Base-by-base conservation (phyloP, 23 tunicate genomes). In the Aplidium turbinatum region DNA sequence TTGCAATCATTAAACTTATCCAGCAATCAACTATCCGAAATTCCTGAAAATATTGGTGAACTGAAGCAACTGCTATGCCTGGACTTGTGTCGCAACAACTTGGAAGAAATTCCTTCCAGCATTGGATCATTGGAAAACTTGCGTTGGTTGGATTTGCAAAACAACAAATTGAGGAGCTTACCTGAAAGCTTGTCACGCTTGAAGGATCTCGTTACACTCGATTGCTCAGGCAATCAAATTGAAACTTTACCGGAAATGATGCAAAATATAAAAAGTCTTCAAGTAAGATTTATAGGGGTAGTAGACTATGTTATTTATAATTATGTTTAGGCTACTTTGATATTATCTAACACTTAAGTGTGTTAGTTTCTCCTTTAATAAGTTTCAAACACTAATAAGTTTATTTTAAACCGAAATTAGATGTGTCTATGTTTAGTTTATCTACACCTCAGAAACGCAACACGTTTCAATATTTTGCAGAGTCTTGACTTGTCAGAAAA, bases 401-500 rank as follows among this genome's bases (percentile, higher is more conserved):
- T n/a, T n/a, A n/a, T n/a, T n/a, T n/a, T n/a, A n/a, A n/a, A n/a
- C n/a, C n/a, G n/a, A n/a, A n/a, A n/a, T n/a, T n/a, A n/a, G n/a
- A n/a, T n/a, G n/a, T n/a, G n/a, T n/a, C n/a, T n/a, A n/a, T n/a
- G n/a, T n/a, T n/a, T n/a, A n/a, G n/a, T n/a, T n/a, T n/a, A n/a
- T n/a, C n/a, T n/a, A n/a, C n/a, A n/a, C n/a, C n/a, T n/a, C n/a
- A n/a, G n/a, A n/a, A n/a, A n/a, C n/a, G n/a, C n/a, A n/a, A n/a
- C n/a, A n/a, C n/a, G n/a, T n/a, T n/a, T 25, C 21, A 35, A 38
- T 31, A 63, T 38, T 40, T 63, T 39, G 19, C 68, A 91, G 97
- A 79, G 86, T 58, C 70, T 76, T 22, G 97, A 91, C 55, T 42
- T 91, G 23, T 91, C 97, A 23, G 74, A 68, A 39, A 91, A 91